Conservation (phyloP, 2,797 vertebrate species). For the Pseudochaenichthys georgianus region DNA sequence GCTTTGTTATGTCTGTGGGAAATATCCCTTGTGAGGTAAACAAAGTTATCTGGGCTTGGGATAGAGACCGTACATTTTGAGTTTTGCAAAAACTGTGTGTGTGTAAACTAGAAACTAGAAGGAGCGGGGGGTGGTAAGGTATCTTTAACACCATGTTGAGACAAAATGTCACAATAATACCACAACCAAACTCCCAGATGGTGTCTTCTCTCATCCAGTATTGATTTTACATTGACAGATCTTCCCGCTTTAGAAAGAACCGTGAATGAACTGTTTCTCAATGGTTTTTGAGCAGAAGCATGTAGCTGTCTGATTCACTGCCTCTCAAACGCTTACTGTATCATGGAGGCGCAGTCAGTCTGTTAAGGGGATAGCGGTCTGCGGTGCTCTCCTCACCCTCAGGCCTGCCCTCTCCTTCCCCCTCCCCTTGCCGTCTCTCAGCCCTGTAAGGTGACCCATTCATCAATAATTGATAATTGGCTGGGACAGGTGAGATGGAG, state of each 20-base stretch:
- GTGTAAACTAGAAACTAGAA: too few species aligned
- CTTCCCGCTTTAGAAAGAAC: not conserved
- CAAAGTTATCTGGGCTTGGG: not conserved
- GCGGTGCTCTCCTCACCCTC: slow-evolving; percentile 43
- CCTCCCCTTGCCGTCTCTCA: slow-evolving; percentile 33
- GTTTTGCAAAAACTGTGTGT: too few species aligned
- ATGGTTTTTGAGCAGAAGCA: slow-evolving; percentile 2
- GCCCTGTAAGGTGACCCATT: slow-evolving; percentile 84
- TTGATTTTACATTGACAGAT: slow-evolving; percentile 28
- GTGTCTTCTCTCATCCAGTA: not conserved
- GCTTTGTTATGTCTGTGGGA: slow-evolving; percentile 12
- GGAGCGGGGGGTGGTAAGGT: too few species aligned
- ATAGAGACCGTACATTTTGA: not conserved
- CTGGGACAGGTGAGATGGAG: slow-evolving; percentile 86
- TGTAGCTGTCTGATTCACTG: not conserved
- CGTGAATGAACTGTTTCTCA: not conserved
- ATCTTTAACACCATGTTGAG: not conserved
- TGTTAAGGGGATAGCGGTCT: slow-evolving; percentile 61
- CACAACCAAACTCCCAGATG: not conserved
- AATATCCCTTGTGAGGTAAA: slow-evolving; percentile 9
- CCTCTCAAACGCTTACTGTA: slow-evolving; percentile 10
- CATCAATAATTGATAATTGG: slow-evolving; percentile 89
- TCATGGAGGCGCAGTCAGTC: slow-evolving; percentile 60
- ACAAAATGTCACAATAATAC: not conserved
- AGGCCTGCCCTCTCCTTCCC: slow-evolving; percentile 34